A percentile compares a stretch with the other conserved stretches of the same genome.
phyloP scores from a whole-genome alignment of 2,113 vertebrate genomes.

The Sinosuthora webbiana region DNA sequence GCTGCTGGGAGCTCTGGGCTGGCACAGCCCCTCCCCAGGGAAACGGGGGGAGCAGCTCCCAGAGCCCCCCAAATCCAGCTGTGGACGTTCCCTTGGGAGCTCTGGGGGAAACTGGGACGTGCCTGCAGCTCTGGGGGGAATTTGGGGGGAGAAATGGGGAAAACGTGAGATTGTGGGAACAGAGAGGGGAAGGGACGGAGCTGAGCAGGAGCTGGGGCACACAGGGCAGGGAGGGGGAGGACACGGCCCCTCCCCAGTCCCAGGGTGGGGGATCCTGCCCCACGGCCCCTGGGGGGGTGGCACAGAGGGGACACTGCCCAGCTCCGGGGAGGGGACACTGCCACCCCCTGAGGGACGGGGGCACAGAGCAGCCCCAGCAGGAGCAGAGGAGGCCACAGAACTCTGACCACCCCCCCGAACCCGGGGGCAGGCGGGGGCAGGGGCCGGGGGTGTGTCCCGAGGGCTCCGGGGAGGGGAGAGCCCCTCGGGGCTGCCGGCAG shows the following conservation, averaged over 20 bases:
- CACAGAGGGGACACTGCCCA: neutral
- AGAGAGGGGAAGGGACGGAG: accelerated
- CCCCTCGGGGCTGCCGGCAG: accelerated
- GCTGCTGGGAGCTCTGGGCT: accelerated
- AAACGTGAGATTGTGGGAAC: accelerated
- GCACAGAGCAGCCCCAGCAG: neutral
- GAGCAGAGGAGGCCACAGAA: neutral
- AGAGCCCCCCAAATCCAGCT: neutral
- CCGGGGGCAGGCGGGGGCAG: too few species aligned
- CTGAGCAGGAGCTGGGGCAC: neutral
- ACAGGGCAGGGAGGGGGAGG: neutral
- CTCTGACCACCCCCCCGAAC: accelerated
- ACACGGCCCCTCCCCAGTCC: neutral
- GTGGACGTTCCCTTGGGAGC: accelerated
- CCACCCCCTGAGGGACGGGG: neutral
- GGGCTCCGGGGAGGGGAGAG: neutral
- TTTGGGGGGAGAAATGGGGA: accelerated
- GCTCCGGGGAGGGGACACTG: neutral
- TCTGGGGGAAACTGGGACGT: accelerated
- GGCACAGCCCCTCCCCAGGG: neutral
- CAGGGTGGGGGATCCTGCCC: accelerated
- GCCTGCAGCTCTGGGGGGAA: too few species aligned
- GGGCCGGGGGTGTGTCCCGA: neutral
- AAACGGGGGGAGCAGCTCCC: accelerated
- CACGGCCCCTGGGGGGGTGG: neutral